Conservation (phyloP, 53 echinoderm and acorn worm genomes). For the Henricia sp. region DNA sequence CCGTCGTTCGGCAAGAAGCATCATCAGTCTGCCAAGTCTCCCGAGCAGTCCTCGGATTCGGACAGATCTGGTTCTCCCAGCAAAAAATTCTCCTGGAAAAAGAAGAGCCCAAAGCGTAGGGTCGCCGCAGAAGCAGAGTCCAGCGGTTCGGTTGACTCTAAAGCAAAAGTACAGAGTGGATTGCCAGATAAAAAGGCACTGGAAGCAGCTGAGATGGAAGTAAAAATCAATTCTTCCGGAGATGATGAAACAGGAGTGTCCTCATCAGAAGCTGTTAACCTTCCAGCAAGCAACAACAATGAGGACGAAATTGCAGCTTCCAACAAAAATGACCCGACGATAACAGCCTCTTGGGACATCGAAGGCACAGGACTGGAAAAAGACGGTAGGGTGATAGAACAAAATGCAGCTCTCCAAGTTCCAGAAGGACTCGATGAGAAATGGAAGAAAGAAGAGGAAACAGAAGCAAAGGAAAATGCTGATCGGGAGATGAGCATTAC, state of each 20-base stretch:
- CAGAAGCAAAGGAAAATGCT: background rate
- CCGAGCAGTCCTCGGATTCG: conserved; percentile 73
- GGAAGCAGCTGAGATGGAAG: background rate
- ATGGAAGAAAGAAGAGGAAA: background rate
- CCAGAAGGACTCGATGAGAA: background rate
- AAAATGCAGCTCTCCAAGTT: background rate
- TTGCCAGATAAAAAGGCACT: background rate
- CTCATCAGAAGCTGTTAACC: conserved; percentile 2
- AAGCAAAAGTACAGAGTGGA: too few species aligned
- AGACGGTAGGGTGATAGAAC: background rate
- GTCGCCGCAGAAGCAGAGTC: background rate
- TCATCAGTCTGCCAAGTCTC: conserved; percentile 46
- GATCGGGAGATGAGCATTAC: too few species aligned
- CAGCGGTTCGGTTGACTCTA: too few species aligned
- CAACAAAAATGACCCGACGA: background rate
- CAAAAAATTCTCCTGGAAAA: conserved; percentile 67
- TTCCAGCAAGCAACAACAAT: background rate
- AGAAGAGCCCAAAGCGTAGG: conserved; percentile 55
- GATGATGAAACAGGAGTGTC: background rate
- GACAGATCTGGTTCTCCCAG: conserved; percentile 64
- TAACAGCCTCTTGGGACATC: background rate
- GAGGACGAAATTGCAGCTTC: background rate
- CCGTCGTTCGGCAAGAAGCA: conserved; percentile 69
- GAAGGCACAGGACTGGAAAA: conserved; percentile 8
- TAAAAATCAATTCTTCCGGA: background rate